Evolutionary conservation across 2,888 invertebrate species (phyloP).

Genomic region (Clanis bilineata): DNA sequence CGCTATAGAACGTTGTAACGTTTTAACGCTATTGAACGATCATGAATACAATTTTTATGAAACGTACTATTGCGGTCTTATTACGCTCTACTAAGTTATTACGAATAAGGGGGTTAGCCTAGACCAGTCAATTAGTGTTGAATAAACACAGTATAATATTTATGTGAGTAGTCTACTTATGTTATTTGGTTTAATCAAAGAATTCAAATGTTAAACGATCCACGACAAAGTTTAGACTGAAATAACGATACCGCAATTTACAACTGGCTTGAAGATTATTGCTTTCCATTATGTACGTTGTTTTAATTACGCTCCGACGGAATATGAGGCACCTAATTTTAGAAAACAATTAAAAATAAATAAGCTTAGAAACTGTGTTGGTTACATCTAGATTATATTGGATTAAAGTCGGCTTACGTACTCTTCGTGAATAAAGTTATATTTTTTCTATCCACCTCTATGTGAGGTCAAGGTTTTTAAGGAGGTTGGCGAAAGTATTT

Average conservation of each 20-base stretch:
- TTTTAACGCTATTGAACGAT: too few species aligned
- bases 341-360: conserved; percentile 12
- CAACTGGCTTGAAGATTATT: conserved; percentile 21
- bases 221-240: conserved; percentile 11
- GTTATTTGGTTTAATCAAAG: conserved; percentile 9
- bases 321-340: conserved; percentile 3
- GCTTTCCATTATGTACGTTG: conserved; percentile 20
- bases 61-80: too few species aligned
- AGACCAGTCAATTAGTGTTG: too few species aligned
- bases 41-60: too few species aligned
- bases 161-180: neutral
- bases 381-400: too few species aligned
- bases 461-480: too few species aligned
- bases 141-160: too few species aligned
- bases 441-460: too few species aligned
- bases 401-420: neutral
- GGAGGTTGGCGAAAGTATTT: too few species aligned
- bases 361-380: neutral
- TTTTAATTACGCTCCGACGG: conserved; percentile 14
- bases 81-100: too few species aligned
- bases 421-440: neutral
- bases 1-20: too few species aligned
- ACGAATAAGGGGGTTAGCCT: too few species aligned
- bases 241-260: conserved; percentile 20
- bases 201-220: conserved; percentile 18